Percentiles rank a stretch among this genome's conserved stretches.
Evolutionary conservation across 2,113 vertebrate species (phyloP).

Genomic region (Eptatretus burgeri): DNA sequence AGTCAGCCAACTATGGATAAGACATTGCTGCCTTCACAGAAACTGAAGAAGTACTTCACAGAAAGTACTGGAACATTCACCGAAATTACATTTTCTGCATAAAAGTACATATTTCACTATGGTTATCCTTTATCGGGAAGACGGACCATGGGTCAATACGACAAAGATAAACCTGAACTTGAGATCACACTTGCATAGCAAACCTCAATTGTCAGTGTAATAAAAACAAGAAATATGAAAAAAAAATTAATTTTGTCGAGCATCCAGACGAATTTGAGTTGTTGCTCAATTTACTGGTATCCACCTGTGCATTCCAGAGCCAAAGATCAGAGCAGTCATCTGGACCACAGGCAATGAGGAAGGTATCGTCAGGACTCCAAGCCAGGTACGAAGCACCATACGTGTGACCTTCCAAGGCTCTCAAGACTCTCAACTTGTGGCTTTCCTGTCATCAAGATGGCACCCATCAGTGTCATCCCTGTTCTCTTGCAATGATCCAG

Average conservation of each 20-base stretch:
- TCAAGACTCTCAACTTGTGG: constrained; percentile 58
- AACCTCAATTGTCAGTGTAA: constrained; percentile 1
- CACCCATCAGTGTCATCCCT: too few species aligned
- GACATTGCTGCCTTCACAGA: too few species aligned
- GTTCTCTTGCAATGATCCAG: too few species aligned
- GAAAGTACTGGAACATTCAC: neutral
- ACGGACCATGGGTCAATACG: too few species aligned
- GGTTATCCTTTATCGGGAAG: too few species aligned
- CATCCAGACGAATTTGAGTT: too few species aligned
- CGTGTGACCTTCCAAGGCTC: constrained; percentile 76
- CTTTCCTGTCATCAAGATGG: constrained; percentile 27
- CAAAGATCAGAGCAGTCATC: constrained; percentile 95
- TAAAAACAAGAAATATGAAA: neutral
- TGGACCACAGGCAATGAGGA: constrained; percentile 77
- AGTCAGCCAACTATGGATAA: too few species aligned
- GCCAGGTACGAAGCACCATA: constrained; percentile 91
- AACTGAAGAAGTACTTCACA: too few species aligned
- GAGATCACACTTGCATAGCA: neutral
- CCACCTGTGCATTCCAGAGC: constrained; percentile 90
- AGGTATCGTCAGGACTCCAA: constrained; percentile 78
- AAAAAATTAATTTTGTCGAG: neutral
- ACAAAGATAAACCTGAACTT: too few species aligned
- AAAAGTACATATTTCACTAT: too few species aligned
- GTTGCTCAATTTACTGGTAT: constrained; percentile 7
- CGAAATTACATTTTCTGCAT: too few species aligned